phyloP scores from a whole-genome alignment of 2,797 vertebrate genomes.

The Fistularia tabacaria region DNA sequence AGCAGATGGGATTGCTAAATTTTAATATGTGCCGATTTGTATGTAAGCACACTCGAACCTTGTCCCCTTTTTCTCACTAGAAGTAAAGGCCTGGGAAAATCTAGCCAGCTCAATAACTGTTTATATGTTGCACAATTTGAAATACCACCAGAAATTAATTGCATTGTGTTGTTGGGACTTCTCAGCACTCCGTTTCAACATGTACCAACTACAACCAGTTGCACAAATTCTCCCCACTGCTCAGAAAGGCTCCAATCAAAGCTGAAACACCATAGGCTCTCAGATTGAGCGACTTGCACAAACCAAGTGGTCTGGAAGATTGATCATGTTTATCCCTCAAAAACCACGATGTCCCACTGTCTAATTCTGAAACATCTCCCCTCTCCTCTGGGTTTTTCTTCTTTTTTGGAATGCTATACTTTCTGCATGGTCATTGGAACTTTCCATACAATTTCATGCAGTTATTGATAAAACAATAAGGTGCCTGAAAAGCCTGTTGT shows the following conservation, averaged over 20 bases:
- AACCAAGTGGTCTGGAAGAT: conserved; percentile 65
- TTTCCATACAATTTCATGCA: conserved; percentile 40
- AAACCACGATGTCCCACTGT: conserved; percentile 53
- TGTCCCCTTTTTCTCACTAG: conserved; percentile 3
- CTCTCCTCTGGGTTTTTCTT: conserved; percentile 55
- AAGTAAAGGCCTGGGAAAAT: conserved; percentile 10
- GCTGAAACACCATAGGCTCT: conserved; percentile 52
- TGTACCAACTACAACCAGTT: conserved; percentile 28
- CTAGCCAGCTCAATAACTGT: conserved; percentile 15
- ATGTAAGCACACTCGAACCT: conserved; percentile 9
- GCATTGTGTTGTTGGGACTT: conserved; percentile 23
- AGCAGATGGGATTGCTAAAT: not conserved
- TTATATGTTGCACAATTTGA: conserved; percentile 36
- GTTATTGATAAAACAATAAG: conserved; percentile 44
- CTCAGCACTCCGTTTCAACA: conserved; percentile 25
- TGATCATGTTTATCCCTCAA: conserved; percentile 58
- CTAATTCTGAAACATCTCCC: conserved; percentile 55
- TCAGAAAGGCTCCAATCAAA: conserved; percentile 53
- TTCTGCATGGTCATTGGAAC: conserved; percentile 10
- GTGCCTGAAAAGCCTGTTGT: conserved; percentile 23
- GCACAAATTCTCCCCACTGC: conserved; percentile 26
- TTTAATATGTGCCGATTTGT: conserved; percentile 11
- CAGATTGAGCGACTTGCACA: conserved; percentile 57
- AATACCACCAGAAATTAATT: conserved; percentile 33
- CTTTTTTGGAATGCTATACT: conserved; percentile 22